Percentiles rank a stretch among this genome's conserved stretches.
Evolutionary conservation across 2,113 vertebrate genomes (phyloP).

Genomic region (Myiopsitta monachus): DNA sequence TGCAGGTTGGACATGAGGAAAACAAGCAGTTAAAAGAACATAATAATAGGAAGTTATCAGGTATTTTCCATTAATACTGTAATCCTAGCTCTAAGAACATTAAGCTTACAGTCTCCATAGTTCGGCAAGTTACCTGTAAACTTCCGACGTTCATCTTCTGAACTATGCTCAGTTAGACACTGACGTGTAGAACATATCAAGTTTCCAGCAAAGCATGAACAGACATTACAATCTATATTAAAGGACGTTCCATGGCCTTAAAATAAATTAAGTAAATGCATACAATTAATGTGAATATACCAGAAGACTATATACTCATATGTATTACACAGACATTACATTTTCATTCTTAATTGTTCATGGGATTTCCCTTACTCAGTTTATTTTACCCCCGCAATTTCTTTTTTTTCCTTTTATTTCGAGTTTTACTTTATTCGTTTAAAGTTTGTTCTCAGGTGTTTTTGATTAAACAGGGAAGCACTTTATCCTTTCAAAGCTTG

Average conservation of each 20-base stretch:
- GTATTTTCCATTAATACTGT: background rate
- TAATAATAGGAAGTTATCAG: background rate
- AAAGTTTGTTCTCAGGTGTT: background rate
- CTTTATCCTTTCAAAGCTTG: background rate
- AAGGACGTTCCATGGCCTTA: slow-evolving; percentile 89
- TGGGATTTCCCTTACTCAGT: background rate
- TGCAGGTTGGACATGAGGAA: background rate
- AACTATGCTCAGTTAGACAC: slow-evolving; percentile 80
- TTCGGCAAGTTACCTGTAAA: slow-evolving; percentile 82
- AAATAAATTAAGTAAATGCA: background rate
- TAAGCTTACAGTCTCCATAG: background rate
- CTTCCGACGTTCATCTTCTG: slow-evolving; percentile 78
- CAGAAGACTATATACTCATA: background rate
- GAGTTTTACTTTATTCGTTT: background rate
- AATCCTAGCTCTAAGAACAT: background rate
- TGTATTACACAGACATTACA: background rate
- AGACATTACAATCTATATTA: slow-evolving; percentile 86
- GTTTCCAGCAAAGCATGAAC: slow-evolving; percentile 91
- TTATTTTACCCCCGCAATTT: background rate
- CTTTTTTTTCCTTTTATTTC: background rate
- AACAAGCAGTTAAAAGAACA: background rate
- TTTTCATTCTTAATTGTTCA: background rate
- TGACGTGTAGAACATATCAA: slow-evolving; percentile 86
- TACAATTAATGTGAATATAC: background rate
- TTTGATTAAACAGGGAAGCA: background rate